Conservation (phyloP, 2,888 invertebrate species). For the Hyles lineata region DNA sequence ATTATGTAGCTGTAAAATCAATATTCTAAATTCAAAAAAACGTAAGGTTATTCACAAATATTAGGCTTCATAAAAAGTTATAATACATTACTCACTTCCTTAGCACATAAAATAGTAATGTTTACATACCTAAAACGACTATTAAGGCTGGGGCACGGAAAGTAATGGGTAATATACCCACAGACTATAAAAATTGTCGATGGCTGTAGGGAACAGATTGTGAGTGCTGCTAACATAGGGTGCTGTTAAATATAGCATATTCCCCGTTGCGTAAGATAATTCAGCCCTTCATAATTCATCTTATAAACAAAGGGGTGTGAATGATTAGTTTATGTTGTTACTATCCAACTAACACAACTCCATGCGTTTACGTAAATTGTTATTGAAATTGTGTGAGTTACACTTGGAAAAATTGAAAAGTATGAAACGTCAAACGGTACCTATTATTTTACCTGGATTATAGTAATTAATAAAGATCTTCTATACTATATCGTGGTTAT, state of each 20-base stretch:
- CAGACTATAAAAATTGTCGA: conserved; percentile 14
- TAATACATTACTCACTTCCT: not conserved
- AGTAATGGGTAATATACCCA: not conserved
- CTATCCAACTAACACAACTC: too few relatives aligned
- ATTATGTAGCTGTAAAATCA: not conserved
- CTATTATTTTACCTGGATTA: too few relatives aligned
- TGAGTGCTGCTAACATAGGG: conserved; percentile 3
- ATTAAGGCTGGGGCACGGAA: not conserved
- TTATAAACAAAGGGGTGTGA: not conserved
- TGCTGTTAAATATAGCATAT: not conserved
- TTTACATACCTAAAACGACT: not conserved
- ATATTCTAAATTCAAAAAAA: not conserved
- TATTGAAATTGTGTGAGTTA: too few relatives aligned
- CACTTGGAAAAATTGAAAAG: too few relatives aligned
- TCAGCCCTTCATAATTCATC: conserved; percentile 11
- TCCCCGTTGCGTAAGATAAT: not conserved
- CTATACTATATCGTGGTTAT: too few relatives aligned
- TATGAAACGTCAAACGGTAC: too few relatives aligned
- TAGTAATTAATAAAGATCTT: too few relatives aligned
- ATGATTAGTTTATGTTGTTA: not conserved
- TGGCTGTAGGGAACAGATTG: conserved; percentile 21
- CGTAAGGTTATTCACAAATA: not conserved
- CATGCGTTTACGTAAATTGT: too few relatives aligned
- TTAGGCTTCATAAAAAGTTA: not conserved
- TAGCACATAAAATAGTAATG: not conserved